Evolutionary conservation across 2,113 vertebrate genomes (phyloP).

Genomic region (Vidua chalybeata): DNA sequence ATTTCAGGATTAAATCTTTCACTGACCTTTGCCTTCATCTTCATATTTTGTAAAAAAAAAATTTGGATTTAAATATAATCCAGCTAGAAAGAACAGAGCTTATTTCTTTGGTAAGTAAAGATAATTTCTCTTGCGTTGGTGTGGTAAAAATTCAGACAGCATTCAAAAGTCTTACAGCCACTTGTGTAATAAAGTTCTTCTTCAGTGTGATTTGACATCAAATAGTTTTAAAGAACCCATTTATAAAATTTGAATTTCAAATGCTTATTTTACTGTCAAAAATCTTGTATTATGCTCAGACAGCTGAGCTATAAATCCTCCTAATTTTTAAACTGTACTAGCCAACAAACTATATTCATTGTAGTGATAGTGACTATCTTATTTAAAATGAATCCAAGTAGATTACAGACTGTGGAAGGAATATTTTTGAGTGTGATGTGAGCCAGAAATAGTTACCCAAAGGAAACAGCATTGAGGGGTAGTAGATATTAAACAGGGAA

Average conservation of each 20-base stretch:
- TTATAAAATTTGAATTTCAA: constrained; percentile 59
- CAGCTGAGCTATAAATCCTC: constrained; percentile 37
- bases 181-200: not conserved
- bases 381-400: constrained; percentile 6
- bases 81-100: constrained; percentile 20
- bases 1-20: not conserved
- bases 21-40: constrained; percentile 32
- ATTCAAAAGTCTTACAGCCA: not conserved
- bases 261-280: constrained; percentile 11
- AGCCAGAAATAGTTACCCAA: constrained; percentile 13
- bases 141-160: constrained; percentile 2
- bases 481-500: not conserved
- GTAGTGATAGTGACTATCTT: not conserved
- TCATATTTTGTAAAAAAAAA: not conserved
- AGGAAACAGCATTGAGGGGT: not conserved
- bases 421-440: not conserved
- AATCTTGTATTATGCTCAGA: constrained; percentile 18
- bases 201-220: constrained; percentile 23
- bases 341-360: not conserved
- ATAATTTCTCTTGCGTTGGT: constrained; percentile 5
- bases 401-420: not conserved
- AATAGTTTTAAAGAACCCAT: constrained; percentile 27
- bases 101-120: not conserved
- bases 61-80: constrained; percentile 29
- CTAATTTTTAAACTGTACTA: constrained; percentile 5